Evolutionary conservation across 1,140 invertebrate genomes (phyloP).

Genomic region (Ostrea edulis): DNA sequence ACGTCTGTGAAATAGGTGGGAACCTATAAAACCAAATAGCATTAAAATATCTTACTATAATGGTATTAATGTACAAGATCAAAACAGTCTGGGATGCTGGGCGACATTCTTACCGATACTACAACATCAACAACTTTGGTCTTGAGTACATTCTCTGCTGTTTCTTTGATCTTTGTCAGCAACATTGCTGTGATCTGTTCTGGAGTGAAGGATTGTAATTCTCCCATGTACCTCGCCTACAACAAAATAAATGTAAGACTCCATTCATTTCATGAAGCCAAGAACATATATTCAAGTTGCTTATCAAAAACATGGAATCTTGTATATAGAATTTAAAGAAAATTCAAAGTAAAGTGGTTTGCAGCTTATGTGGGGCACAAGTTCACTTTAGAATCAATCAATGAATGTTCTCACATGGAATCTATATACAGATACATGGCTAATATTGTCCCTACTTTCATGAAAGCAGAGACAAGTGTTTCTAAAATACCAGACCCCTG

Average conservation of each 20-base stretch:
- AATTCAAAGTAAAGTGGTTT: no score
- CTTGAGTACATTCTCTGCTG: conserved; percentile 90
- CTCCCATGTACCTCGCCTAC: conserved; percentile 91
- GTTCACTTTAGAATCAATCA: no score
- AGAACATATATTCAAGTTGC: no score
- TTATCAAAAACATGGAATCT: no score
- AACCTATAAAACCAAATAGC: conserved; percentile 80
- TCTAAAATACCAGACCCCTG: no score
- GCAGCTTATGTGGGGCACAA: no score
- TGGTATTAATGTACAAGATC: background rate
- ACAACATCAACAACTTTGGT: conserved; percentile 97
- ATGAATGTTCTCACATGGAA: no score
- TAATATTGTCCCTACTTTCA: no score
- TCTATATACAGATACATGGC: no score
- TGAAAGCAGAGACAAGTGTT: no score
- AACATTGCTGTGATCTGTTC: conserved; percentile 98
- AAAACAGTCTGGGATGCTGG: background rate
- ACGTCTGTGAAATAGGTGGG: conserved; percentile 96
- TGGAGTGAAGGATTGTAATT: conserved; percentile 92
- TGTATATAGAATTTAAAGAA: no score
- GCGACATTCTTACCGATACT: conserved; percentile 87
- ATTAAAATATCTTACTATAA: background rate
- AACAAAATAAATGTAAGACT: background rate
- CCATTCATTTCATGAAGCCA: no score
- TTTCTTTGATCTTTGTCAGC: conserved; percentile 97